Evolutionary conservation across 2,888 invertebrate species (phyloP), one percentile per base, ranked within the genome.

Genomic region (Rhopalosiphum nymphaeae): DNA sequence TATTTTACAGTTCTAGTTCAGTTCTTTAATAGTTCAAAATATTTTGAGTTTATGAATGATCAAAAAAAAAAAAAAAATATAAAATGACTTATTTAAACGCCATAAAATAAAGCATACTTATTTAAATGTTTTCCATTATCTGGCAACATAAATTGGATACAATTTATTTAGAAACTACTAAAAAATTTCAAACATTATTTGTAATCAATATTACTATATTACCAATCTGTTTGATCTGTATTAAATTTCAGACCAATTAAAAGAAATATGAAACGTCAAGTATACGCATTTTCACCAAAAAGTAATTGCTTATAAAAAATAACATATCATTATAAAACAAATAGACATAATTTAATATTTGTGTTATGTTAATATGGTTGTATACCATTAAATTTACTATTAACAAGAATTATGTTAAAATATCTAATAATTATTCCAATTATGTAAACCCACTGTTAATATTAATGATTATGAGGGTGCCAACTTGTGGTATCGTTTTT

Each of bases 391-490:
- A 61, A 61, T 87, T 61, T 26, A 44, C 89, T 61, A 67, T 92
- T 91, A 67, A 87, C 92, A 87, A 88, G 49, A 67, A 49, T 29
- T 49, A 67, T 61, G 49, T 29, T 42, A n/a, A 42, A 87, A 88
- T 87, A 92, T 49, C 92, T 92, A 92, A 92, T 88, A 78, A 89
- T 56, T 78, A 78, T 93, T 93, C 88, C 78, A 93, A 93, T 93
- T 88, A 92, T 26, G 49, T 67, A 92, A 53, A 56, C 56, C 78
- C 56, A 87, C 92, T 26, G 78, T 88, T 89, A 25, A 44, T 56
- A 78, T 93, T 93, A 89, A 93, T 78, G 88, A 89, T 56, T 89
- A 89, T 78, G 88, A 93, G 92, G 92, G 92, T 93, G 92, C 88
- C 92, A 89, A 93, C 89, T 92, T 26, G 53, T 42, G 42, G 67